Evolutionary conservation across 1,140 invertebrate genomes (phyloP).

Genomic region (Leptestheria dahalacensis): DNA sequence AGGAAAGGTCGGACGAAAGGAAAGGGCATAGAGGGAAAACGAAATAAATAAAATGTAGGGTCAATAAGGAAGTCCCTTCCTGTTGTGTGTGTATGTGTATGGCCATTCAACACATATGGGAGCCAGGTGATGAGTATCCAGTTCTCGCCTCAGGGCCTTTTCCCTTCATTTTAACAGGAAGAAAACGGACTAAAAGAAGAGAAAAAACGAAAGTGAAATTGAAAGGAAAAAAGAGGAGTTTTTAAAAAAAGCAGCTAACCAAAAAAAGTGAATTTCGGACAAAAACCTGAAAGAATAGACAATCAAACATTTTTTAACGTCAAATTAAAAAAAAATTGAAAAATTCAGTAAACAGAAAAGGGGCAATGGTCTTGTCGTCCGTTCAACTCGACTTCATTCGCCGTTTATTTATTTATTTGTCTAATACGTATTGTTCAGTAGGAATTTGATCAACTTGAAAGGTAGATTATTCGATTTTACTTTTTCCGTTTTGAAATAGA

Average conservation of each 20-base stretch:
- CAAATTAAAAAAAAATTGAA: not conserved
- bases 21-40: not conserved
- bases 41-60: not conserved
- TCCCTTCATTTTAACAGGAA: slow-evolving; percentile 3
- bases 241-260: too few relatives aligned
- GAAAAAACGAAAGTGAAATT: slow-evolving; percentile 5
- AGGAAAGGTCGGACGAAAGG: slow-evolving; percentile 3
- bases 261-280: too few relatives aligned
- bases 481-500: not conserved
- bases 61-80: not conserved
- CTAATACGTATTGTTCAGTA: too few relatives aligned
- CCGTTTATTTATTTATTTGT: too few relatives aligned
- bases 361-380: not conserved
- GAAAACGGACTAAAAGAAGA: too few relatives aligned
- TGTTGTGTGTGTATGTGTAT: not conserved
- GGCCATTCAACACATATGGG: not conserved
- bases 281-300: too few relatives aligned
- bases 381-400: too few relatives aligned
- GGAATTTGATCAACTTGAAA: too few relatives aligned
- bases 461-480: not conserved
- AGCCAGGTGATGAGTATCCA: slow-evolving; percentile 11
- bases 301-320: not conserved
- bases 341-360: not conserved
- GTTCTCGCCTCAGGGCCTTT: not conserved
- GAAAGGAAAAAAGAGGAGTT: not conserved